phyloP scores from a whole-genome alignment of 2,888 invertebrate genomes.

The Lepidocyrtoides sp. region DNA sequence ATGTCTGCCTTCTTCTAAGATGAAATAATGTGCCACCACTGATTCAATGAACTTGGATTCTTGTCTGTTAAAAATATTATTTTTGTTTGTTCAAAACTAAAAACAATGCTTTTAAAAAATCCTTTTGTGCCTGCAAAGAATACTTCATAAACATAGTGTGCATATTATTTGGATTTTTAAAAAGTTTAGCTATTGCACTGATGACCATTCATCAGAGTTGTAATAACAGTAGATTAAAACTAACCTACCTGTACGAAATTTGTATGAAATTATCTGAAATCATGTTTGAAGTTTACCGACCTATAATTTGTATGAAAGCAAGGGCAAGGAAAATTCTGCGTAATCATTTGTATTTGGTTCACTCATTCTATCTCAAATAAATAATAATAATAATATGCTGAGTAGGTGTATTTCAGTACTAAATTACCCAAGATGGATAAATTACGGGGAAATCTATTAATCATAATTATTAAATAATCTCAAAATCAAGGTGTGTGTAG shows the following conservation, averaged over 20 bases:
- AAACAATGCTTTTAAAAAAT: too few relatives aligned
- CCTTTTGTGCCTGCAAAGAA: background rate
- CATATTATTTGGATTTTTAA: background rate
- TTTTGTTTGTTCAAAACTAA: background rate
- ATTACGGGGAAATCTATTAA: slow-evolving; percentile 19
- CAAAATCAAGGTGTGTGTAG: background rate
- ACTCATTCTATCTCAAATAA: too few relatives aligned
- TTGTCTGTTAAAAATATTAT: too few relatives aligned
- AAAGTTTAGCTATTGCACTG: background rate
- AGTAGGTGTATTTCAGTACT: too few relatives aligned
- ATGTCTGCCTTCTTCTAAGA: background rate
- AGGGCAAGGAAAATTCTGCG: too few relatives aligned
- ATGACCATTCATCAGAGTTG: too few relatives aligned
- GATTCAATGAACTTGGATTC: too few relatives aligned
- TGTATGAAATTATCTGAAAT: background rate
- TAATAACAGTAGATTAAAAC: too few relatives aligned
- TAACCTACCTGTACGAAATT: too few relatives aligned
- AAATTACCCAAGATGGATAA: background rate
- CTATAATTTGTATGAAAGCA: slow-evolving; percentile 25
- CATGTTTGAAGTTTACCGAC: slow-evolving; percentile 33
- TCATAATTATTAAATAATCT: slow-evolving; percentile 32
- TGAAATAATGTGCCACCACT: background rate
- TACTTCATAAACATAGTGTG: background rate
- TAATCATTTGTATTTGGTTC: too few relatives aligned
- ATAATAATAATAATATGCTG: too few relatives aligned